Base-by-base conservation (phyloP, 2,797 vertebrate species). In the Chloroceryle amazona region DNA sequence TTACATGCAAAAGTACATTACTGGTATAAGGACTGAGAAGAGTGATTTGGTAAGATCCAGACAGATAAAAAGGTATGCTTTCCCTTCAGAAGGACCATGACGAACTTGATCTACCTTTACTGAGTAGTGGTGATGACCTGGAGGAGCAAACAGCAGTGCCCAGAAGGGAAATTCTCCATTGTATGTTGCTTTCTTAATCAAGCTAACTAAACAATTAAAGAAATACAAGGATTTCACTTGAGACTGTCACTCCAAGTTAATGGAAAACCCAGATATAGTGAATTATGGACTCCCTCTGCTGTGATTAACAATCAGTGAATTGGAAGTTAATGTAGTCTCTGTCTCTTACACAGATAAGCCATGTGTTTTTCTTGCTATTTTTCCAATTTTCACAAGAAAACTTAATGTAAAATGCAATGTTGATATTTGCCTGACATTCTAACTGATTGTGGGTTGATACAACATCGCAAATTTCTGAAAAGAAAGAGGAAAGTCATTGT, bases 211-310 rank as follows among this genome's bases (percentile, higher is more conserved):
- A 51, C 9, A 76, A 57, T 75, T 65, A 41, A 80, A 85, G 46
- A 89, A 91, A 94, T 62, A 76, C 0, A 2, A 67, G 31, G 19
- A 44, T 60, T 88, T 95, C 44, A 31, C 66, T 90, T 89, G 29
- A 78, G 52, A 72, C 18, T 81, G 62, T 68, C 61, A 41, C 28
- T 93, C 22, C 33, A 89, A 86, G 70, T 84, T 91, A 92, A 78
- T 84, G 58, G 68, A 86, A 96, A 73, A 10, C 20, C 31, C 81
- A 91, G 75, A 74, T 17, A 41, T 67, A 71, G 16, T 62, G 71
- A 93, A 78, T 90, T 91, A 87, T 78, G 81, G 37, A n/a, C 47
- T 88, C 71, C 63, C 63, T 95, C 55, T 86, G 81, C 83, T 92
- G 28, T 42, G 37, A 86, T 22, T 51, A 63, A 82, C 57, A 86